Percentiles rank a stretch among this genome's conserved stretches.
Conservation (phyloP, 2,113 vertebrate species). For the Bolborhynchus lineola region DNA sequence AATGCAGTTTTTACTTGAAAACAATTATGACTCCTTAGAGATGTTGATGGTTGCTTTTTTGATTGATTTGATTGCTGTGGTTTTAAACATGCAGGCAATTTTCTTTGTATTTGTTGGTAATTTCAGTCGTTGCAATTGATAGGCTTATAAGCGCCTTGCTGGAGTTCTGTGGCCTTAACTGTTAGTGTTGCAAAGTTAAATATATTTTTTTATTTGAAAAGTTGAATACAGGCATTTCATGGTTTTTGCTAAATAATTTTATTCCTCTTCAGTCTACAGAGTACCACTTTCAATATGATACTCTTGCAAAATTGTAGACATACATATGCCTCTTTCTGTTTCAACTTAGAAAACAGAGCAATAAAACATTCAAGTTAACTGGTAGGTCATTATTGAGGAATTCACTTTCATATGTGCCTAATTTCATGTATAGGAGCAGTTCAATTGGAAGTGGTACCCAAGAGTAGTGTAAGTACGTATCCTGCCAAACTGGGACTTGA, state of each 20-base stretch:
- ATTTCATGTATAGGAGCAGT: not conserved
- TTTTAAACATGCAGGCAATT: slow-evolving; percentile 42
- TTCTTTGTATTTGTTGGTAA: slow-evolving; percentile 73
- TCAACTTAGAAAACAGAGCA: slow-evolving; percentile 3
- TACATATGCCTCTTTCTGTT: not conserved
- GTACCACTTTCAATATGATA: slow-evolving; percentile 3
- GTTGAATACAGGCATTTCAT: slow-evolving; percentile 42
- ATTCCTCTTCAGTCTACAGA: slow-evolving; percentile 34
- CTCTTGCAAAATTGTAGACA: slow-evolving; percentile 20
- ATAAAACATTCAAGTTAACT: not conserved
- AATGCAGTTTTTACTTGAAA: slow-evolving; percentile 72
- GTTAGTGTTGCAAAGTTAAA: slow-evolving; percentile 65
- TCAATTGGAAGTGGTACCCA: not conserved
- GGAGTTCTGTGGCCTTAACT: slow-evolving; percentile 73
- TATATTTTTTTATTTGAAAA: slow-evolving; percentile 69
- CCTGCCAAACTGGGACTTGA: not conserved
- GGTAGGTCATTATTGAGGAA: not conserved
- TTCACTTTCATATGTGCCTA: not conserved
- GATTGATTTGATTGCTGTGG: slow-evolving; percentile 38
- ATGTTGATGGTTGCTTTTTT: slow-evolving; percentile 37
- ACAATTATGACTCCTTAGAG: slow-evolving; percentile 26
- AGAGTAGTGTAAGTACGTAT: not conserved
- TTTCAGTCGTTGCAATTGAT: slow-evolving; percentile 39
- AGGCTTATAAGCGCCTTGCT: slow-evolving; percentile 40
- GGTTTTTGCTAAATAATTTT: slow-evolving; percentile 41